Evolutionary conservation across 2,888 invertebrate genomes (phyloP).

Genomic region (Proisotoma minuta): DNA sequence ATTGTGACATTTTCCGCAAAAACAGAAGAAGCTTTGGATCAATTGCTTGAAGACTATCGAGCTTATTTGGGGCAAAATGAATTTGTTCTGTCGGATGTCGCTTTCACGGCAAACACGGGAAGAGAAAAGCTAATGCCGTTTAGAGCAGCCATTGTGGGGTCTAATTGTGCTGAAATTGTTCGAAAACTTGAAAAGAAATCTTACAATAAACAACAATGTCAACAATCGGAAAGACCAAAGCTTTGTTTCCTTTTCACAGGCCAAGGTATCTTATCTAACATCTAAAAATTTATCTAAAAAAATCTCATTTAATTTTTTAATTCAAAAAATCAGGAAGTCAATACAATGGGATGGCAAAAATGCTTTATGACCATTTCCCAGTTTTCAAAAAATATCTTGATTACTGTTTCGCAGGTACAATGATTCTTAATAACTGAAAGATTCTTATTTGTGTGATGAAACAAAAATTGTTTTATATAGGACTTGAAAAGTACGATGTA

Average conservation of each 20-base stretch:
- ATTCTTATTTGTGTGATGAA: too few relatives aligned
- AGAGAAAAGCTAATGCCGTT: conserved; percentile 8
- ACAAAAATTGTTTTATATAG: too few relatives aligned
- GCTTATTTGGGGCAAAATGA: not conserved
- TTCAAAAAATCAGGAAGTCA: too few relatives aligned
- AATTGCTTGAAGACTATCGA: conserved; percentile 4
- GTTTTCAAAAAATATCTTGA: not conserved
- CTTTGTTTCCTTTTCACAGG: not conserved
- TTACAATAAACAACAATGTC: not conserved
- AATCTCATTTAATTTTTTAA: too few relatives aligned
- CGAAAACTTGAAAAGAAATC: not conserved
- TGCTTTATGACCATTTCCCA: not conserved
- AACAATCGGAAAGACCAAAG: not conserved
- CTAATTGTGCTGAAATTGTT: conserved; percentile 4
- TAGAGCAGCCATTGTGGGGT: conserved; percentile 10
- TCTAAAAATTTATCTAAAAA: too few relatives aligned
- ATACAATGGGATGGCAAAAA: not conserved
- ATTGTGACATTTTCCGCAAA: conserved; percentile 20
- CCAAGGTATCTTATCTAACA: not conserved
- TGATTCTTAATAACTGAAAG: too few relatives aligned
- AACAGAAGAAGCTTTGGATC: conserved; percentile 11
- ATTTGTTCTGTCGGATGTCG: conserved; percentile 9
- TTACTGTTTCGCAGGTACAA: too few relatives aligned
- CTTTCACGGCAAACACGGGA: conserved; percentile 13
- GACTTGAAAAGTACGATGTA: not conserved